Conservation (phyloP, 2,888 invertebrate genomes). For the Parapristionchus giblindavisi region DNA sequence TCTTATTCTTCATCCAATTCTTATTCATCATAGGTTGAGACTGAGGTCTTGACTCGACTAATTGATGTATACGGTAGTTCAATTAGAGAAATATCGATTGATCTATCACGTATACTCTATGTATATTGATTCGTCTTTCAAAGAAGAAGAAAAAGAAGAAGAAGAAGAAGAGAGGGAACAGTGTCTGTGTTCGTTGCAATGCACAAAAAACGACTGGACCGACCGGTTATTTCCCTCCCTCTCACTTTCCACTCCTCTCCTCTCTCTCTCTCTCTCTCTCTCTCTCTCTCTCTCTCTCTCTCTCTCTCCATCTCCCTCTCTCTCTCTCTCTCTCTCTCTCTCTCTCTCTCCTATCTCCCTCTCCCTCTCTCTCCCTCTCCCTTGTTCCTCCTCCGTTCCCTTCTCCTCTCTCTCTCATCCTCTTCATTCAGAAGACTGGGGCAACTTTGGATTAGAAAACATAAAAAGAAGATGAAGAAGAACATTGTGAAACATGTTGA, state of each 20-base stretch:
- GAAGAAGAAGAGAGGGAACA: constrained; percentile 5
- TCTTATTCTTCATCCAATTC: constrained; percentile 19
- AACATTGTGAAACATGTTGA: too few relatives aligned
- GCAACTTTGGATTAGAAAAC: too few relatives aligned
- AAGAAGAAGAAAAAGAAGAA: constrained; percentile 4
- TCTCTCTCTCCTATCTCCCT: neutral
- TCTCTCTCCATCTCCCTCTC: neutral
- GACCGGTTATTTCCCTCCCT: neutral
- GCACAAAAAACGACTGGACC: constrained; percentile 30
- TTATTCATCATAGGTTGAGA: neutral
- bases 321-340: neutral
- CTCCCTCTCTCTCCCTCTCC: neutral
- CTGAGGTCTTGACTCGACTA: neutral
- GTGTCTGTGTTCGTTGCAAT: neutral
- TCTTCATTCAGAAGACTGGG: neutral
- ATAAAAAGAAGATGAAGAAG: neutral
- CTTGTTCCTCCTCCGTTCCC: neutral
- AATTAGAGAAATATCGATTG: neutral
- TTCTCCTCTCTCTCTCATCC: neutral
- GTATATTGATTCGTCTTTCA: neutral
- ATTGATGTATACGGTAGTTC: too few relatives aligned
- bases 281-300: constrained; percentile 18
- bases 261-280: neutral
- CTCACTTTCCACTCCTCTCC: neutral
- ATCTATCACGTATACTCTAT: neutral